Conservation (phyloP, 2,113 vertebrate species). For the Sorex fumeus region DNA sequence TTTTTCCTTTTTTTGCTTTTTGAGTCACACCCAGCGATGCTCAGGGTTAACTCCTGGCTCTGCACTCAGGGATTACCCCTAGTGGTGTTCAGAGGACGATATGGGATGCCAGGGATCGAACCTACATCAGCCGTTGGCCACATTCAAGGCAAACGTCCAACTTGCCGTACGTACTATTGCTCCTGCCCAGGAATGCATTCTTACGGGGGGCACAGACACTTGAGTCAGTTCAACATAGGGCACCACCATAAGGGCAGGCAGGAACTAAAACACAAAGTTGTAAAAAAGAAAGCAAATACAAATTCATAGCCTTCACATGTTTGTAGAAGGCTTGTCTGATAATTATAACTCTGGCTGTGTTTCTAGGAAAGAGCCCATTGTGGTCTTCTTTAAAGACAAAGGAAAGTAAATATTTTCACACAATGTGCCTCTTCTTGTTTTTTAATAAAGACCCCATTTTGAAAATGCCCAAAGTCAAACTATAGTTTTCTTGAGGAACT, state of each 20-base stretch:
- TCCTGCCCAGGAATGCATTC: too few relatives aligned
- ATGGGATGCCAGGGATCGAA: too few relatives aligned
- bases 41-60: too few relatives aligned
- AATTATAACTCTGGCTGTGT: neutral
- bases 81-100: too few relatives aligned
- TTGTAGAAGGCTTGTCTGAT: neutral
- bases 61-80: too few relatives aligned
- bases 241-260: neutral
- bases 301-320: neutral
- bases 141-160: too few relatives aligned
- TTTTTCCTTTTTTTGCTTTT: too few relatives aligned
- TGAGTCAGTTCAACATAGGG: neutral
- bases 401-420: neutral
- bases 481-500: slow-evolving; percentile 30
- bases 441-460: slow-evolving; percentile 40
- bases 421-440: neutral
- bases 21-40: too few relatives aligned
- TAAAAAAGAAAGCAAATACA: neutral
- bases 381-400: slow-evolving; percentile 4
- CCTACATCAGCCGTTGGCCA: too few relatives aligned
- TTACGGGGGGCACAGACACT: neutral
- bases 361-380: slow-evolving; percentile 15
- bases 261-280: neutral
- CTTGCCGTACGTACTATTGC: too few relatives aligned
- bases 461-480: slow-evolving; percentile 15